A percentile compares a stretch with the other conserved stretches of the same genome.
These are phyloP conservation scores for Xiphophorus birchmanni DNA, from an alignment of 2,797 vertebrate genomes.

Conservation along the genomic window DNA sequence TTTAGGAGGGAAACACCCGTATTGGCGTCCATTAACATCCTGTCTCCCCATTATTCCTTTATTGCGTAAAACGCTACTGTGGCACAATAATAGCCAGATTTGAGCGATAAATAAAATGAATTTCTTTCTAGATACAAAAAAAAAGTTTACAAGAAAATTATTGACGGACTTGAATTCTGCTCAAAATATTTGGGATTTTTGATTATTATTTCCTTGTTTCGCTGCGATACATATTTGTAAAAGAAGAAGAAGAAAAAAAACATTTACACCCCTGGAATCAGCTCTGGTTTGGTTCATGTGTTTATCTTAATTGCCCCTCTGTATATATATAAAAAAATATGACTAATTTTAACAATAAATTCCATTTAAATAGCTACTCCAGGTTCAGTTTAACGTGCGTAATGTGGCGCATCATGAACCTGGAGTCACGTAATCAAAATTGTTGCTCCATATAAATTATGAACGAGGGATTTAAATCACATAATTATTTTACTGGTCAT, in stretches of 20 bases:
- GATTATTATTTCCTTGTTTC: not conserved
- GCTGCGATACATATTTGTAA: not conserved
- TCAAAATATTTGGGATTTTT: not conserved
- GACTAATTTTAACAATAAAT: not conserved
- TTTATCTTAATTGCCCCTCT: not conserved
- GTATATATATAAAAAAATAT: not conserved
- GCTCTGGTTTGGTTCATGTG: not conserved
- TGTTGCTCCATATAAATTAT: not conserved
- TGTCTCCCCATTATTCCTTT: conserved; percentile 26
- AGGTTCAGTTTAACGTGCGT: not conserved
- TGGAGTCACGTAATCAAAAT: not conserved
- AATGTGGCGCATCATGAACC: not conserved
- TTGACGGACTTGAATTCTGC: not conserved
- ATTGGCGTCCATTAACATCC: conserved; percentile 43
- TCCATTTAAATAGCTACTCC: not conserved
- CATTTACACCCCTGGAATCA: not conserved
- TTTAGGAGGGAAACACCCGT: conserved; percentile 73
- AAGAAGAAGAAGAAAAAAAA: not conserved
- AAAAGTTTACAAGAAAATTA: not conserved
- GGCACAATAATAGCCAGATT: not conserved
- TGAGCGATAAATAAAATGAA: not conserved
- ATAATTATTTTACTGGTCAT: not conserved
- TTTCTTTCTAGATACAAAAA: not conserved
- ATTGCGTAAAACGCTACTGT: not conserved
- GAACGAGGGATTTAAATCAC: not conserved